Base-by-base conservation (phyloP, 2,888 invertebrate genomes). In the Neoscelio sp. region DNA sequence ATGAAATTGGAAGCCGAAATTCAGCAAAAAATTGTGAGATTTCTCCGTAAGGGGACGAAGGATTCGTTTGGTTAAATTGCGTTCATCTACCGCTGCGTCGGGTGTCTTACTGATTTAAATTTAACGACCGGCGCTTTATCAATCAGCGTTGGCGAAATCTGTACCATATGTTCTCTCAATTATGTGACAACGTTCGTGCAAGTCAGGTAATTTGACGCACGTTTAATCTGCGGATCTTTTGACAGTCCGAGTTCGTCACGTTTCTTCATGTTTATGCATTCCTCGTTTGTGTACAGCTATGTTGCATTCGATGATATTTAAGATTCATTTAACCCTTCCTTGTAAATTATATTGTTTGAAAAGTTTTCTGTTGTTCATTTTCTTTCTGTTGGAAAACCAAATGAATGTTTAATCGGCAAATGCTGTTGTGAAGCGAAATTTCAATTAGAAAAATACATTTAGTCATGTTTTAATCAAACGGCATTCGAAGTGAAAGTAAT, bases 131-230 rank as follows among this genome's bases (percentile, higher is more conserved):
- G 6, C 23, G 6, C 67, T 67, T 46, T 13, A 52, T 52, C 35
- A 52, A n/a, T 26, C 23, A n/a, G n/a, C n/a, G 46, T 35, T 67
- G 62, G 52, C 44, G 38, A 44, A 64, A 62, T 64, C 73, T 30
- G 54, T 38, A n/a, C n/a, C n/a, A n/a, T n/a, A 56, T 38, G 54
- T 73, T 56, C 62, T 62, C 46, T 56, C 54, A 73, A 64, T 73
- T 73, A 73, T 46, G 46, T 48, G 73, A 62, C 73, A 71, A 62
- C 35, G 18, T 30, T 54, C 64, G n/a, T 64, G 54, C 73, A 64
- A 64, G 62, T 64, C 64, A 73, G 15, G 48, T 48, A 64, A 18
- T 28, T 48, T 28, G 38, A 28, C 38, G 10, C 1, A 23, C 13
- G 18, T 28, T 40, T 65, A 48, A 65, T 52, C 64, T 18, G 23